Percentiles rank a stretch among this genome's conserved stretches.
These are phyloP conservation scores for Dasyornis broadbenti DNA, from an alignment of 2,113 vertebrate species.

Conservation along the genomic window DNA sequence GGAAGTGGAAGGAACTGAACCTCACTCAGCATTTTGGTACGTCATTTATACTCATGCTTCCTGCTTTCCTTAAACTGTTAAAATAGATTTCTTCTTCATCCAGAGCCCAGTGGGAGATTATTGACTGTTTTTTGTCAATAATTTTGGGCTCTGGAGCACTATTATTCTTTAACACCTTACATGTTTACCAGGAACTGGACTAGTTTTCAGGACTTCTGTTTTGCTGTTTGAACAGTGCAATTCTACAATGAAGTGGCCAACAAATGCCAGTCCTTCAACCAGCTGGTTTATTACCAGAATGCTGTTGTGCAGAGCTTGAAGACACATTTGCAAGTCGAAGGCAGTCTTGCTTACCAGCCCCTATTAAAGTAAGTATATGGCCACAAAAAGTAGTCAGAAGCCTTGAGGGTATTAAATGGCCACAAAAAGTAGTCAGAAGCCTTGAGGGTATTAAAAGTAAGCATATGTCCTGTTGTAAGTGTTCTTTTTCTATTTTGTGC, in stretches of 20 bases:
- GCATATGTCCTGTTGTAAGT: background rate
- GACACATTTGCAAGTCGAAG: slow-evolving; percentile 80
- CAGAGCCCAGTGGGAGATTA: background rate
- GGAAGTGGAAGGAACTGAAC: slow-evolving; percentile 95
- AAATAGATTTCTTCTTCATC: background rate
- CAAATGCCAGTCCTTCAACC: slow-evolving; percentile 93
- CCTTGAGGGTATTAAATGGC: background rate
- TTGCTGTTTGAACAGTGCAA: slow-evolving; percentile 69
- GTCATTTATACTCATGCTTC: background rate
- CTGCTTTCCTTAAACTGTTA: background rate
- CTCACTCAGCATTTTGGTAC: slow-evolving; percentile 91
- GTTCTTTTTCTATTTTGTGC: background rate
- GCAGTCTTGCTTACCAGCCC: slow-evolving; percentile 88
- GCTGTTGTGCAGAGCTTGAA: slow-evolving; percentile 88
- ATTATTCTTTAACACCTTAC: background rate
- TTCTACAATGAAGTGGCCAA: slow-evolving; percentile 87
- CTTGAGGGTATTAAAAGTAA: background rate
- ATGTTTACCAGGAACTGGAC: background rate
- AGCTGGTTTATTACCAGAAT: slow-evolving; percentile 92
- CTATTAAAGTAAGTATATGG: slow-evolving; percentile 86
- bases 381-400: background rate
- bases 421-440: background rate
- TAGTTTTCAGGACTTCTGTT: background rate
- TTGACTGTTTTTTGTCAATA: background rate
- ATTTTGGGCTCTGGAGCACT: background rate